Conservation (phyloP, 64 coral and sea anemone species). For the Montipora capricornis region DNA sequence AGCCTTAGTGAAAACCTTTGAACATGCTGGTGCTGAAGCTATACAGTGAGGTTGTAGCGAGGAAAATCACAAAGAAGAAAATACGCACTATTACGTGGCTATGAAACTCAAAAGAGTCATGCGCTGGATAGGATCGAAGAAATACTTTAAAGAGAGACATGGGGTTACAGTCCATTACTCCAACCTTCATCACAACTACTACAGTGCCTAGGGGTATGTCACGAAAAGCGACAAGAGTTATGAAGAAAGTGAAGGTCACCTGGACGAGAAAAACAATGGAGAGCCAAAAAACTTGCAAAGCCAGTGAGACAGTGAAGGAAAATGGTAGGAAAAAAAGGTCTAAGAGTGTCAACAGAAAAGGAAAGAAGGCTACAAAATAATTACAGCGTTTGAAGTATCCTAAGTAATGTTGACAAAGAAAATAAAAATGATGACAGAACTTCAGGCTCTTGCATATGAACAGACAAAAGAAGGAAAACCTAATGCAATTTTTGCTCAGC, state of each 20-base stretch:
- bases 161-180: constrained; percentile 20
- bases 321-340: not conserved
- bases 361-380: constrained; percentile 19
- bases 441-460: constrained; percentile 49
- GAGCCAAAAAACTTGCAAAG: constrained; percentile 46
- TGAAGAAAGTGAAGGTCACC: constrained; percentile 30
- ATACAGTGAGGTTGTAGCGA: no score
- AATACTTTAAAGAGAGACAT: not conserved
- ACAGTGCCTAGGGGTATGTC: constrained; percentile 56
- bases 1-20: no score
- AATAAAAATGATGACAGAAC: constrained; percentile 41
- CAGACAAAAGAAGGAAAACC: constrained; percentile 73
- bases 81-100: no score
- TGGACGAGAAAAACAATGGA: constrained; percentile 38
- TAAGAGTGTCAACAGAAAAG: not conserved
- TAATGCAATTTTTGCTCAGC: constrained; percentile 16
- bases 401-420: constrained; percentile 37
- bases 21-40: no score
- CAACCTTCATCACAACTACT: constrained; percentile 42
- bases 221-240: constrained; percentile 35
- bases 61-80: no score
- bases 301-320: not conserved
- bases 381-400: constrained; percentile 30
- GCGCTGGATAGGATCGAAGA: not conserved
- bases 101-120: no score